phyloP scores from a whole-genome alignment of 2,888 invertebrate genomes.

The Oasisia sp. region DNA sequence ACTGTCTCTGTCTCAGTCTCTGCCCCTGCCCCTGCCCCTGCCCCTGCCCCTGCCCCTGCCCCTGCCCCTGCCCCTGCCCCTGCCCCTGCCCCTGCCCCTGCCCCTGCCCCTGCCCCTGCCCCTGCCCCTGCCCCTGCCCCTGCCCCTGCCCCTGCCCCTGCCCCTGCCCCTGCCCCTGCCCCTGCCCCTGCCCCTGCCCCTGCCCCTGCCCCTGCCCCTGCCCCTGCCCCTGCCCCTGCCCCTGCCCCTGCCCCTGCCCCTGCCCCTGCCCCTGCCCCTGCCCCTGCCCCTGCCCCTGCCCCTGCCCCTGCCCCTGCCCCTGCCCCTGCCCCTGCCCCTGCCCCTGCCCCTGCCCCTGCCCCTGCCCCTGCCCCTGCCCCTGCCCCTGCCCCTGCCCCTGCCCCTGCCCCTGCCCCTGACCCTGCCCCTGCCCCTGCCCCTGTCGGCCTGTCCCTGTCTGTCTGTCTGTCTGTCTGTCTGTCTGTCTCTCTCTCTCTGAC shows the following conservation, averaged over 20 bases:
- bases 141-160: not conserved
- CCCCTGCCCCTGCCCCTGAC: too few species aligned
- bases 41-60: slow-evolving; percentile 19
- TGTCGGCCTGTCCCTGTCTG: too few species aligned
- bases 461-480: too few species aligned
- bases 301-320: slow-evolving; percentile 14
- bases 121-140: slow-evolving; percentile 10
- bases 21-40: slow-evolving; percentile 6
- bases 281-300: slow-evolving; percentile 2
- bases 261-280: not conserved
- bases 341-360: too few species aligned
- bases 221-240: slow-evolving; percentile 14
- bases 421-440: too few species aligned
- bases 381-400: too few species aligned
- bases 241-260: not conserved
- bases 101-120: slow-evolving; percentile 22
- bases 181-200: slow-evolving; percentile 14
- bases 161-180: slow-evolving; percentile 18
- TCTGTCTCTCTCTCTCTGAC: too few species aligned
- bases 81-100: slow-evolving; percentile 13
- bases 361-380: too few species aligned
- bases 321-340: not conserved
- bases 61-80: not conserved
- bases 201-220: slow-evolving; percentile 20
- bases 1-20: not conserved